Conservation (phyloP, 2,797 vertebrate genomes). For the Chelon labrosus region DNA sequence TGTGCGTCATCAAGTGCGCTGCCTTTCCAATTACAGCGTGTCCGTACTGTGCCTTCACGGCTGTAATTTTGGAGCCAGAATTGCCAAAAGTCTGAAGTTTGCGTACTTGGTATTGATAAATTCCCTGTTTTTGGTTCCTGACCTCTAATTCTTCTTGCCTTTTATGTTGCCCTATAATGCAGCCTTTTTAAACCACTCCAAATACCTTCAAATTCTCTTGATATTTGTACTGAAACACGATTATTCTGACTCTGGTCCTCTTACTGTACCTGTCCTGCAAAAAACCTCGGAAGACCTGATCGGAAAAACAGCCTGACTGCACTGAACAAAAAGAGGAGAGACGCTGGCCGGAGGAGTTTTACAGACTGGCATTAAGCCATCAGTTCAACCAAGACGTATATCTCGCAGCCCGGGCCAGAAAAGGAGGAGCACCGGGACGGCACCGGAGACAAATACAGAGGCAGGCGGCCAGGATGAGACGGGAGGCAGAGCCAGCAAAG, state of each 20-base stretch:
- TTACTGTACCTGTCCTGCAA: not conserved
- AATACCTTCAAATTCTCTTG: too few relatives aligned
- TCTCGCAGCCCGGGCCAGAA: constrained; percentile 39
- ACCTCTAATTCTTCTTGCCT: too few relatives aligned
- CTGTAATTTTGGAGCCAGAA: too few relatives aligned
- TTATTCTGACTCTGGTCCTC: not conserved
- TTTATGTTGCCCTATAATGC: too few relatives aligned
- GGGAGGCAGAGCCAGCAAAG: constrained; percentile 34
- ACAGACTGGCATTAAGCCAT: constrained; percentile 50
- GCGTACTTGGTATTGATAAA: too few relatives aligned
- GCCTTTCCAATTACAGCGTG: too few relatives aligned
- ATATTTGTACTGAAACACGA: too few relatives aligned
- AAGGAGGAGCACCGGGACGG: constrained; percentile 32
- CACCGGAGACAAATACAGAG: constrained; percentile 23
- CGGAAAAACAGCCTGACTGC: constrained; percentile 8
- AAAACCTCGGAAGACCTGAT: constrained; percentile 8
- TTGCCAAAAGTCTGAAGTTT: too few relatives aligned
- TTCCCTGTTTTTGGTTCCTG: too few relatives aligned
- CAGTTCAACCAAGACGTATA: constrained; percentile 45
- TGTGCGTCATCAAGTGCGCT: too few relatives aligned
- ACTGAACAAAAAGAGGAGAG: constrained; percentile 17
- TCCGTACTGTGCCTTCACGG: too few relatives aligned
- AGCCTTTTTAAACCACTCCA: too few relatives aligned
- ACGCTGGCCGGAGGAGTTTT: constrained; percentile 11
- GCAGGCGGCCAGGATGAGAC: constrained; percentile 29